These are phyloP conservation scores for Halocynthia aurantium DNA, from an alignment of 23 tunicate genomes.

Conservation along the genomic window DNA sequence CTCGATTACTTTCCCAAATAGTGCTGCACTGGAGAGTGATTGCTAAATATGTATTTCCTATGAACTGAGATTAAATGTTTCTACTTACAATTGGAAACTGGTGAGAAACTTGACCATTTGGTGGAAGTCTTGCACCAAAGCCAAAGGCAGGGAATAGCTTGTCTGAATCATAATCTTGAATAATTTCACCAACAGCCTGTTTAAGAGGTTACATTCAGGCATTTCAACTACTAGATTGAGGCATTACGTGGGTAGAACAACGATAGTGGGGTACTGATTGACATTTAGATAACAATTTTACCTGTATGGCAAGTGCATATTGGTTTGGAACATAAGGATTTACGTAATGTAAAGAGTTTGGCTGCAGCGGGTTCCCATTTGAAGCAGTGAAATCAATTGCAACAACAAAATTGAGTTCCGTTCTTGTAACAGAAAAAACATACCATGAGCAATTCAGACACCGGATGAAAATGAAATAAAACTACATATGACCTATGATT, in stretches of 20 bases:
- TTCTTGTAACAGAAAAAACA: conserved; percentile 20
- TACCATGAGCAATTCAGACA: too few relatives aligned
- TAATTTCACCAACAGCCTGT: conserved; percentile 82
- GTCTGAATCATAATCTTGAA: conserved; percentile 92
- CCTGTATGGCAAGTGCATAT: conserved; percentile 84
- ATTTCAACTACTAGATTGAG: too few relatives aligned
- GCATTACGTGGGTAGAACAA: too few relatives aligned
- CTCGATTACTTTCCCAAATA: not conserved
- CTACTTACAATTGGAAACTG: conserved; percentile 78
- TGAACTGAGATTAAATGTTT: not conserved
- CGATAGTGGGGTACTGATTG: too few relatives aligned
- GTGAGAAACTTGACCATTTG: conserved; percentile 87
- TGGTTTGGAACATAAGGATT: conserved; percentile 82
- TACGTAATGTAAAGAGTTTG: conserved; percentile 72
- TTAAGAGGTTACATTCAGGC: not conserved
- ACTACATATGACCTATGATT: too few relatives aligned
- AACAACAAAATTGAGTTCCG: conserved; percentile 79
- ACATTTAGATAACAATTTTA: not conserved
- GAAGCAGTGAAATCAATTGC: conserved; percentile 95
- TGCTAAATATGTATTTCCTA: not conserved
- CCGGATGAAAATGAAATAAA: too few relatives aligned
- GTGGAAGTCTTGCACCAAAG: conserved; percentile 92
- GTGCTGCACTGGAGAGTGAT: not conserved
- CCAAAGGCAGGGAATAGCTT: conserved; percentile 86
- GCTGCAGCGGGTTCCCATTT: conserved; percentile 73